phyloP scores from a whole-genome alignment of 2,888 invertebrate genomes.

The Formica aserva region DNA sequence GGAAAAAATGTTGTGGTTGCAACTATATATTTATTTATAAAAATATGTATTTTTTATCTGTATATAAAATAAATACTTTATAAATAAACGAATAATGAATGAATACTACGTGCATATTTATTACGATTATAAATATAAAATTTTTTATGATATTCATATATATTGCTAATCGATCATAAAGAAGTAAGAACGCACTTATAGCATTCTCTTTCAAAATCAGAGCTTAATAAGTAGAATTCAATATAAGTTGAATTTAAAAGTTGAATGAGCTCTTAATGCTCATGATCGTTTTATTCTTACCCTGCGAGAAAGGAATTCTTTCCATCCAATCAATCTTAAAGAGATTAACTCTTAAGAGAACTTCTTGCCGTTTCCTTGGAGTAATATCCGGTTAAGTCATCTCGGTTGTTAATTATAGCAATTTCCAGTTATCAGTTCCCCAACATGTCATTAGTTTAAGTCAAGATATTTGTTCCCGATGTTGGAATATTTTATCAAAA shows the following conservation, averaged over 20 bases:
- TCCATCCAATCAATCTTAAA: slow-evolving; percentile 51
- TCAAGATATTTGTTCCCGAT: slow-evolving; percentile 21
- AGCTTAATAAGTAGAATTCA: slow-evolving; percentile 51
- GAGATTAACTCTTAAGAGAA: slow-evolving; percentile 47
- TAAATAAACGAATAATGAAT: not conserved
- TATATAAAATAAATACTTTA: not conserved
- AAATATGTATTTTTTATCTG: not conserved
- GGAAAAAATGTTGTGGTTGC: not conserved
- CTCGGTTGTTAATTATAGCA: slow-evolving; percentile 46
- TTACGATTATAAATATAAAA: not conserved
- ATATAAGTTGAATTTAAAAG: slow-evolving; percentile 53
- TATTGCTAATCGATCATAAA: not conserved
- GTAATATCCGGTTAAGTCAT: slow-evolving; percentile 48
- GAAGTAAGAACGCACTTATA: not conserved
- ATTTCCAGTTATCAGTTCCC: slow-evolving; percentile 34
- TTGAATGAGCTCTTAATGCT: slow-evolving; percentile 48
- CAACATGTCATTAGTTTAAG: slow-evolving; percentile 26
- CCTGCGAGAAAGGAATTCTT: slow-evolving; percentile 29
- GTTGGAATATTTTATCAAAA: slow-evolving; percentile 5
- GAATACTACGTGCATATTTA: not conserved
- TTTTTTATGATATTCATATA: not conserved
- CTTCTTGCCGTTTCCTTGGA: slow-evolving; percentile 35
- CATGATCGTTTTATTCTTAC: slow-evolving; percentile 34
- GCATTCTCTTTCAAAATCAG: not conserved
- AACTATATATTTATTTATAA: slow-evolving; percentile 13